Percentiles rank a stretch among this genome's conserved stretches.
Evolutionary conservation across 2,888 invertebrate genomes (phyloP).

Genomic region (Eupithecia dodoneata): DNA sequence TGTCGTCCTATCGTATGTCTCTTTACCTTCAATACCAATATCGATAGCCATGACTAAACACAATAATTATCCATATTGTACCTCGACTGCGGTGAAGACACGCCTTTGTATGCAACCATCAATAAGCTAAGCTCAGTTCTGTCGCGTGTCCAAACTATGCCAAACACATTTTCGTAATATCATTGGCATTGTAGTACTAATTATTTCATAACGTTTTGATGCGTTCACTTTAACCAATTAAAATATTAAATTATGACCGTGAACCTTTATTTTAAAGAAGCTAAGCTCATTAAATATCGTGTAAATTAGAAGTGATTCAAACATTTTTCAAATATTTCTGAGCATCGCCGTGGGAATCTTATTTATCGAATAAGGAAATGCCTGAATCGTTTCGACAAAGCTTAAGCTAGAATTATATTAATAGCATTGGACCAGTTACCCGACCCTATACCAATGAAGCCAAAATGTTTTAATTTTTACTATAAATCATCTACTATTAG

Average conservation of each 20-base stretch:
- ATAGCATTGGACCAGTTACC: background rate
- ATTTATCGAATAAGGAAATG: constrained; percentile 45
- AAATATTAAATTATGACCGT: constrained; percentile 65
- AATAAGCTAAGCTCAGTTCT: constrained; percentile 50
- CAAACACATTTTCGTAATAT: constrained; percentile 64
- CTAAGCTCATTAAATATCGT: constrained; percentile 26
- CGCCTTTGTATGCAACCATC: constrained; percentile 38
- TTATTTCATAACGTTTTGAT: constrained; percentile 68
- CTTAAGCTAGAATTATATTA: constrained; percentile 37
- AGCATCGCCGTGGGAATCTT: constrained; percentile 39
- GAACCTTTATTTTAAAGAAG: constrained; percentile 64
- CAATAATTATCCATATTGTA: constrained; percentile 36
- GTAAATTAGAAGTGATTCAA: constrained; percentile 34
- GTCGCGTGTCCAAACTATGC: constrained; percentile 56
- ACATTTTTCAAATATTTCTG: constrained; percentile 37
- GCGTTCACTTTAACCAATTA: constrained; percentile 69
- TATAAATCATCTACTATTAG: background rate
- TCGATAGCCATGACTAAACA: constrained; percentile 62
- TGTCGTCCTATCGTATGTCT: constrained; percentile 68
- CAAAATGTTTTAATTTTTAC: background rate
- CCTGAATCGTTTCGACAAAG: constrained; percentile 41
- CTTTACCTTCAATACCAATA: constrained; percentile 55
- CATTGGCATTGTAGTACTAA: constrained; percentile 60
- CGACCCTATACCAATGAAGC: background rate
- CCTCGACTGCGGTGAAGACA: constrained; percentile 38